Evolutionary conservation across 1,140 invertebrate species (phyloP).

Genomic region (Zaprionus nigranus): DNA sequence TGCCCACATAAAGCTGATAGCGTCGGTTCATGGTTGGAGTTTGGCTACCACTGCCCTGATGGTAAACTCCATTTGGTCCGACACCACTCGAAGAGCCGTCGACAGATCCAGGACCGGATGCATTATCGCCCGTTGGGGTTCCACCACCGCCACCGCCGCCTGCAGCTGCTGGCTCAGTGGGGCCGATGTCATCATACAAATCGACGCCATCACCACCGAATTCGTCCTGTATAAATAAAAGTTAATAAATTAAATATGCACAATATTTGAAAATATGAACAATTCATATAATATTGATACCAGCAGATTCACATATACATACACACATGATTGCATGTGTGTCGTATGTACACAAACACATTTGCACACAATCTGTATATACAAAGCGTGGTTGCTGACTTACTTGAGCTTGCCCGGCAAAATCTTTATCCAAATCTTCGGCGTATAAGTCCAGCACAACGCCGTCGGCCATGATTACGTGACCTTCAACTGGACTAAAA

Average conservation of each 20-base stretch:
- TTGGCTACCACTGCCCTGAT: conserved; percentile 89
- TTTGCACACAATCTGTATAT: conserved; percentile 6
- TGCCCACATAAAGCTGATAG: conserved; percentile 97
- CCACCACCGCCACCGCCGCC: conserved; percentile 85
- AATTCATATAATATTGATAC: conserved; percentile 5
- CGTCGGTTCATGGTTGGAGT: conserved; percentile 90
- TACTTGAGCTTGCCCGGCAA: conserved; percentile 90
- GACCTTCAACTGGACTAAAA: conserved; percentile 29
- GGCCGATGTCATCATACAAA: conserved; percentile 97
- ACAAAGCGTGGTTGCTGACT: conserved; percentile 55
- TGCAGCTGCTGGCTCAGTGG: conserved; percentile 86
- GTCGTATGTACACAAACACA: conserved; percentile 26
- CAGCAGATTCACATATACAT: conserved; percentile 15
- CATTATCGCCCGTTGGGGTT: conserved; percentile 72
- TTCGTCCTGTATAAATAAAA: conserved; percentile 87
- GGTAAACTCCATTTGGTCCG: conserved; percentile 87
- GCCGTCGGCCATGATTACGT: conserved; percentile 94
- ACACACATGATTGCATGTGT: conserved; percentile 17
- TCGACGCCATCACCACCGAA: conserved; percentile 94
- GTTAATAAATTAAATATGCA: neutral
- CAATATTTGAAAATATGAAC: conserved; percentile 10
- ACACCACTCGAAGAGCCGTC: conserved; percentile 51
- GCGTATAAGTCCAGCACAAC: conserved; percentile 98
- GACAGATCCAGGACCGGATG: conserved; percentile 59
- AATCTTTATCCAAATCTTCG: conserved; percentile 97